Evolutionary conservation across 2,797 vertebrate species (phyloP), one percentile per base, ranked within the genome.

Genomic region (Crypturellus tataupa): DNA sequence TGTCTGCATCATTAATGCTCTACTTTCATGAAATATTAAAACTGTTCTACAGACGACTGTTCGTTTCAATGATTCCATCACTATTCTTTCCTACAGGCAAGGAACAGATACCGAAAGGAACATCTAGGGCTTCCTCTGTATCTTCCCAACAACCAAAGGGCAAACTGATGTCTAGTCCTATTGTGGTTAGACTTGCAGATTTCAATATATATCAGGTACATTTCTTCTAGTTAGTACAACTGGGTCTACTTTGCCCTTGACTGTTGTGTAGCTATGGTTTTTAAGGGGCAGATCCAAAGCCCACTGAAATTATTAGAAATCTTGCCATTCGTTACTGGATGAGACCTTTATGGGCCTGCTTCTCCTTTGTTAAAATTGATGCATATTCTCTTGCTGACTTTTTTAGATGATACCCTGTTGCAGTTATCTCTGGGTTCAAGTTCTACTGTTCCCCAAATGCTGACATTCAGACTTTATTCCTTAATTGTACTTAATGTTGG

Each of bases 131-230:
- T 94, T 98, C 98, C 95, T 98, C 98, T 76, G 95, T 98, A 68
- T 97, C 97, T 92, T 85, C 97, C 60, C 97, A 98, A 29, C 98
- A 97, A 80, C 98, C 98, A 76, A 99, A 98, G 97, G 97, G 98
- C 33, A 99, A 99, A 96, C 98, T 99, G 89, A 99, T 99, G 98
- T 99, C 99, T 93, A 99, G 99, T 97, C 99, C 99, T 37, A 95
- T 99, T 94, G 99, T 99, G 92, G 98, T 99, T 96, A 98, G 99
- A 97, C 98, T 99, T 97, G 99, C 99, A 42, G 99, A 99, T 98
- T 99, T 99, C 97, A 99, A 98, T 97, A 99, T 99, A 97, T 99
- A 99, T 97, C 99, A 99, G 99, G 99, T 99, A 95, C 93, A 89
- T 94, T 92, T 91, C 44, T 92, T 94, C 73, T 88, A 91, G 65